phyloP scores from a whole-genome alignment of 2,797 vertebrate species.

The Anguilla marmorata region DNA sequence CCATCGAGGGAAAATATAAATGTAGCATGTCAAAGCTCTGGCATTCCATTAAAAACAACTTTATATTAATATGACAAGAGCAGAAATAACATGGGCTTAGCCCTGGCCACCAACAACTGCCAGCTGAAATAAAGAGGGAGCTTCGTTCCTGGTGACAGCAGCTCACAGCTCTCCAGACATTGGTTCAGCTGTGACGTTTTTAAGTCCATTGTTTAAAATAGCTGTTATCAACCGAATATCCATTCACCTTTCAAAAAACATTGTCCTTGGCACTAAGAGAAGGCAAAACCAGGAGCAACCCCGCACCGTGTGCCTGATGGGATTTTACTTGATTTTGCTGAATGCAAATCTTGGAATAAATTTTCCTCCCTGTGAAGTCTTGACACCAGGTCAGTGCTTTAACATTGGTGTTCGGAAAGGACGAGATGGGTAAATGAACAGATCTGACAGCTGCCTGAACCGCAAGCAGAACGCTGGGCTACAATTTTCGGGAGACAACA shows the following conservation, averaged over 20 bases:
- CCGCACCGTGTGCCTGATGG: not conserved
- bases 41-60: constrained; percentile 64
- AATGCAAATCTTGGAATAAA: not conserved
- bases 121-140: constrained; percentile 46
- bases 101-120: constrained; percentile 45
- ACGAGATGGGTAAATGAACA: not conserved
- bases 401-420: not conserved
- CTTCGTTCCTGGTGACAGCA: constrained; percentile 40
- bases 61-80: constrained; percentile 51
- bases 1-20: constrained; percentile 63
- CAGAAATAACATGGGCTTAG: constrained; percentile 50
- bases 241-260: constrained; percentile 24
- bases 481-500: not conserved
- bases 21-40: constrained; percentile 49
- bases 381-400: not conserved
- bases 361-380: constrained; percentile 6
- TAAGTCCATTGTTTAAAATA: constrained; percentile 42
- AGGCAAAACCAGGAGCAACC: not conserved
- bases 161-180: constrained; percentile 18
- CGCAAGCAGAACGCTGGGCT: not conserved
- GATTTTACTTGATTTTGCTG: not conserved
- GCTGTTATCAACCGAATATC: constrained; percentile 43
- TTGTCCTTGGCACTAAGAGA: not conserved
- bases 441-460: not conserved
- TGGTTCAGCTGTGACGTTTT: constrained; percentile 45